phyloP scores from a whole-genome alignment of 2,113 vertebrate species.

The Copsychus sechellarum region DNA sequence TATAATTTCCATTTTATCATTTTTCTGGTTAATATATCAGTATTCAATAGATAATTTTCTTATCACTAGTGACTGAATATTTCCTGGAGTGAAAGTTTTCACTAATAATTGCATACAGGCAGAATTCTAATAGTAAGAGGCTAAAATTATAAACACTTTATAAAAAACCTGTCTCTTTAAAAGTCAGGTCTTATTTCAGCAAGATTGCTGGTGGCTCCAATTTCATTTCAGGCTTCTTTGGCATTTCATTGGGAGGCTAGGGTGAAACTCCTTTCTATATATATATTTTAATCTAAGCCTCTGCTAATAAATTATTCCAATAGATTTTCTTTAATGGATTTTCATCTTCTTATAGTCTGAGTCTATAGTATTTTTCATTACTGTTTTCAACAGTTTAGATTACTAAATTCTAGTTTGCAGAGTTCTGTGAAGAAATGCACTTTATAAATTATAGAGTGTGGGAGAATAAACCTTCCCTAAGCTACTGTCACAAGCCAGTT shows the following conservation, averaged over 20 bases:
- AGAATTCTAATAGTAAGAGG: background rate
- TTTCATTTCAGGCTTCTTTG: conserved; percentile 63
- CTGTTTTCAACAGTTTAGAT: background rate
- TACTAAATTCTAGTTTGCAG: background rate
- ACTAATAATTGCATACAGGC: background rate
- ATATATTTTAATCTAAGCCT: conserved; percentile 42
- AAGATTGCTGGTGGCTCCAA: conserved; percentile 28
- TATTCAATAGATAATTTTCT: background rate
- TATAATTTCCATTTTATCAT: background rate
- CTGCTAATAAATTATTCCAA: conserved; percentile 45
- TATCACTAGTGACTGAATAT: background rate
- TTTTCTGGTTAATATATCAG: background rate
- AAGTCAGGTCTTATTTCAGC: conserved; percentile 51
- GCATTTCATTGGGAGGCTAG: conserved; percentile 60
- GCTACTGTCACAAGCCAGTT: background rate
- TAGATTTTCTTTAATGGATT: conserved; percentile 43
- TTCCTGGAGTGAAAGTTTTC: conserved; percentile 3
- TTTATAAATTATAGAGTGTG: background rate
- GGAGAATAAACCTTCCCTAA: background rate
- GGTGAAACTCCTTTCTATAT: conserved; percentile 57
- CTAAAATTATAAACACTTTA: conserved; percentile 35
- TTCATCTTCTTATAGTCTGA: conserved; percentile 2
- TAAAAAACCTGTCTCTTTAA: conserved; percentile 48
- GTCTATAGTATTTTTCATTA: background rate
- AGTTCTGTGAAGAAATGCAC: background rate